Percentiles rank a stretch among this genome's conserved stretches.
phyloP scores from a whole-genome alignment of 2,888 invertebrate species.

The Rutpela maculata region DNA sequence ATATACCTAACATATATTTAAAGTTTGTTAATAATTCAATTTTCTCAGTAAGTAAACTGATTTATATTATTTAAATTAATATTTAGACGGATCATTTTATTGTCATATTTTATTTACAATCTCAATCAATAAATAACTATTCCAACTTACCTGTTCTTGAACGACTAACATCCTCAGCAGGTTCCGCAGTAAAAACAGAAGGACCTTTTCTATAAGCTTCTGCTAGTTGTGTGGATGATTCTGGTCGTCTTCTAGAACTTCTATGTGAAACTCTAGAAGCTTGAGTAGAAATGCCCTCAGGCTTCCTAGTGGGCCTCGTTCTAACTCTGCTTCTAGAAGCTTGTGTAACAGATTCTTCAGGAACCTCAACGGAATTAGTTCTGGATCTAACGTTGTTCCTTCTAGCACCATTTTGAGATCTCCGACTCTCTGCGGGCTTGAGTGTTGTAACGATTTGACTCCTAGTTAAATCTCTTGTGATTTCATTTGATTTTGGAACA shows the following conservation, averaged over 20 bases:
- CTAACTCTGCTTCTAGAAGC: conserved; percentile 54
- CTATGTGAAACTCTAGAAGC: conserved; percentile 38
- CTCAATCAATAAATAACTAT: conserved; percentile 12
- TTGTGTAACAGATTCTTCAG: conserved; percentile 43
- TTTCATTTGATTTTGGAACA: conserved; percentile 29
- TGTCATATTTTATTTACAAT: too few relatives aligned
- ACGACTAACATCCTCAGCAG: conserved; percentile 32
- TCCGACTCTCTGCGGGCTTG: conserved; percentile 18
- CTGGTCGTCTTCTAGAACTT: conserved; percentile 31
- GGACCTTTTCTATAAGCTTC: conserved; percentile 47
- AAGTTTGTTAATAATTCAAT: too few relatives aligned
- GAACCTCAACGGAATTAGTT: conserved; percentile 21
- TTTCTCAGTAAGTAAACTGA: too few relatives aligned
- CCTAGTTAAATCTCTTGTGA: conserved; percentile 22
- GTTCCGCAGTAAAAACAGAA: conserved; percentile 51
- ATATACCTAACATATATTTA: too few relatives aligned
- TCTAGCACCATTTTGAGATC: conserved; percentile 34
- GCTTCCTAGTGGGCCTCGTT: conserved; percentile 51
- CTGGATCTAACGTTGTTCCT: conserved; percentile 47
- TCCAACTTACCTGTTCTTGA: conserved; percentile 47
- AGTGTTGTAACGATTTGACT: conserved; percentile 5
- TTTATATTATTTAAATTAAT: too few relatives aligned
- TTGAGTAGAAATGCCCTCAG: conserved; percentile 56
- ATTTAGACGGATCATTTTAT: too few relatives aligned
- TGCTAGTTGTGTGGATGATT: conserved; percentile 18